Conservation (phyloP, 2,888 invertebrate species). For the Brachycybe producta region DNA sequence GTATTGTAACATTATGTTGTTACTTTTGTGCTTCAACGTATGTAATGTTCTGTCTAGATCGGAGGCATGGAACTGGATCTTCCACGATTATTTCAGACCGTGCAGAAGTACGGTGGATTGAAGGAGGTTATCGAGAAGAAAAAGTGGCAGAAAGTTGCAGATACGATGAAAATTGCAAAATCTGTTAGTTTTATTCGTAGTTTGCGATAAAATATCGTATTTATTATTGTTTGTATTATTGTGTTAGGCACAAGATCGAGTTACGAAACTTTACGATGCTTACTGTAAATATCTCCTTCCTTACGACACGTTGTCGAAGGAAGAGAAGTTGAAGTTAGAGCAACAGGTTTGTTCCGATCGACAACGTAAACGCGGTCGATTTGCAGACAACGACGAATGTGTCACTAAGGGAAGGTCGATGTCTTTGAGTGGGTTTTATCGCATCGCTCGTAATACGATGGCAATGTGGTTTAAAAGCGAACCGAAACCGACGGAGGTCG, state of each 20-base stretch:
- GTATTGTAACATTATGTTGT: conserved; percentile 7
- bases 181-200: conserved; percentile 34
- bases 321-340: conserved; percentile 58
- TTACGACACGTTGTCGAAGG: conserved; percentile 65
- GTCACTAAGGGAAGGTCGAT: conserved; percentile 51
- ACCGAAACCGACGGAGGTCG: conserved; percentile 50
- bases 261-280: conserved; percentile 69
- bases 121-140: conserved; percentile 73
- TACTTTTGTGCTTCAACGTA: conserved; percentile 12
- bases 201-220: background rate
- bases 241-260: conserved; percentile 50
- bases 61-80: conserved; percentile 85
- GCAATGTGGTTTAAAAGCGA: conserved; percentile 61
- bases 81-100: conserved; percentile 68
- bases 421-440: conserved; percentile 63
- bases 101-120: conserved; percentile 71
- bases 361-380: conserved; percentile 16
- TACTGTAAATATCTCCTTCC: conserved; percentile 83
- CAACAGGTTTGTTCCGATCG: conserved; percentile 49
- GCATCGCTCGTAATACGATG: conserved; percentile 67
- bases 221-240: background rate
- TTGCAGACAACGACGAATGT: conserved; percentile 24
- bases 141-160: conserved; percentile 75
- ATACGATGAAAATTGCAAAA: conserved; percentile 72
- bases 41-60: conserved; percentile 38